Conservation (phyloP, 2,888 invertebrate species). For the Sarcophaga subvicina region DNA sequence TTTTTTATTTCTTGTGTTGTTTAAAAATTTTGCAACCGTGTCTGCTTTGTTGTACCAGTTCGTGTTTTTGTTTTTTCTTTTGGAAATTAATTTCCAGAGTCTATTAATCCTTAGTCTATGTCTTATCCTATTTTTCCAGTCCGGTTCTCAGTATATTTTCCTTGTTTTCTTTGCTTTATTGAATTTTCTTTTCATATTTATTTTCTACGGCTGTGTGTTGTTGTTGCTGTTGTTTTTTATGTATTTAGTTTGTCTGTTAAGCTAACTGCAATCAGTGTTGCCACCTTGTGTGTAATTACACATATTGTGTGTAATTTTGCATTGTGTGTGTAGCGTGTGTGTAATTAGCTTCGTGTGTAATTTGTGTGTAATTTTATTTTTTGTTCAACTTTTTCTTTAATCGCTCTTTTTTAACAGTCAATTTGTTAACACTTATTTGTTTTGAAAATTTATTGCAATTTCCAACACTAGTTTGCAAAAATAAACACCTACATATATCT, state of each 20-base stretch:
- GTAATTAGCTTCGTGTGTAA: too few species aligned
- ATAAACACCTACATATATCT: too few species aligned
- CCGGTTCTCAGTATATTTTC: slow-evolving; percentile 24
- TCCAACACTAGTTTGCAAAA: too few species aligned
- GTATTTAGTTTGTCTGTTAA: slow-evolving; percentile 58
- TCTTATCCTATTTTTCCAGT: slow-evolving; percentile 13
- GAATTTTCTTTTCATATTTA: slow-evolving; percentile 29
- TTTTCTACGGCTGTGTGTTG: slow-evolving; percentile 17
- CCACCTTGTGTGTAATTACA: too few species aligned
- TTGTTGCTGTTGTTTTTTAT: slow-evolving; percentile 22
- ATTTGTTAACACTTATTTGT: too few species aligned
- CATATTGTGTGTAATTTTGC: too few species aligned
- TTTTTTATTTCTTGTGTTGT: neutral
- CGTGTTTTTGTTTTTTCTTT: slow-evolving; percentile 21
- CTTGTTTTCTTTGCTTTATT: slow-evolving; percentile 50
- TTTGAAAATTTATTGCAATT: too few species aligned
- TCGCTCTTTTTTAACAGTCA: too few species aligned
- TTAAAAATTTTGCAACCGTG: slow-evolving; percentile 24
- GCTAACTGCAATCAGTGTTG: too few species aligned
- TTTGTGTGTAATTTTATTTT: too few species aligned
- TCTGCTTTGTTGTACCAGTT: neutral
- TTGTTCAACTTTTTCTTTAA: too few species aligned
- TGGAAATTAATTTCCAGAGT: neutral
- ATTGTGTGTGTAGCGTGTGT: too few species aligned
- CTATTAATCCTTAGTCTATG: neutral